Conservation (phyloP, 2,113 vertebrate species). For the Entomyzon cyanotis region DNA sequence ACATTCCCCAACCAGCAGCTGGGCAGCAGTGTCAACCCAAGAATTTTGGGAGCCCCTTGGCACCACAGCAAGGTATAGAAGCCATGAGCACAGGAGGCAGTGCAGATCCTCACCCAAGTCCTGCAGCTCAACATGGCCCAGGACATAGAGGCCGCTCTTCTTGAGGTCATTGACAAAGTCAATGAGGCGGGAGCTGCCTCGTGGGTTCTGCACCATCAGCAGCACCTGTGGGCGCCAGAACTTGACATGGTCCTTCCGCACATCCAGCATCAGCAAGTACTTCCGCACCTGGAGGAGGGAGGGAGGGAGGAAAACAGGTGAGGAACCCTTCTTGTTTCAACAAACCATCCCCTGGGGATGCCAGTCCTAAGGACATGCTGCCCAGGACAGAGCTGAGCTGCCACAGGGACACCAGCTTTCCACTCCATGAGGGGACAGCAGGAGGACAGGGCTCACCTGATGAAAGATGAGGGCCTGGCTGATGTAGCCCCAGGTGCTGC, state of each 20-base stretch:
- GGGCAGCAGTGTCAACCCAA: neutral
- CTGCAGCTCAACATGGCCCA: slow-evolving; percentile 91
- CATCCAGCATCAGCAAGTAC: slow-evolving; percentile 94
- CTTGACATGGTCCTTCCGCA: slow-evolving; percentile 96
- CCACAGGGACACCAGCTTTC: neutral
- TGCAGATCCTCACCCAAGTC: slow-evolving; percentile 84
- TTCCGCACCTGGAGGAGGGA: slow-evolving; percentile 84
- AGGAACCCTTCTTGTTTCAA: neutral
- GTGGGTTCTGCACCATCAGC: slow-evolving; percentile 93
- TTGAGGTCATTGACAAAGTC: slow-evolving; percentile 95
- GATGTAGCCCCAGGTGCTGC: slow-evolving; percentile 92
- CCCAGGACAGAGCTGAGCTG: neutral
- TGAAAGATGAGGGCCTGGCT: slow-evolving; percentile 93
- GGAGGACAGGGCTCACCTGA: slow-evolving; percentile 76
- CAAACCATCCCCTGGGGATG: neutral
- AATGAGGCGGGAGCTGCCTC: slow-evolving; percentile 85
- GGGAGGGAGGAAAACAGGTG: neutral
- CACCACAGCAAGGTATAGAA: neutral
- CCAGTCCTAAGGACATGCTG: neutral
- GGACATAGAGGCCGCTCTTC: slow-evolving; percentile 94
- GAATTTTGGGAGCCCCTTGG: accelerated
- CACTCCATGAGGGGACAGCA: neutral
- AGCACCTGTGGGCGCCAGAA: slow-evolving; percentile 96
- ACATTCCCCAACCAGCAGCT: neutral
- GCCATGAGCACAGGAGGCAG: neutral